Evolutionary conservation across 92 coral and sea anemone genomes (phyloP).

Genomic region (Micromussa lordhowensis): DNA sequence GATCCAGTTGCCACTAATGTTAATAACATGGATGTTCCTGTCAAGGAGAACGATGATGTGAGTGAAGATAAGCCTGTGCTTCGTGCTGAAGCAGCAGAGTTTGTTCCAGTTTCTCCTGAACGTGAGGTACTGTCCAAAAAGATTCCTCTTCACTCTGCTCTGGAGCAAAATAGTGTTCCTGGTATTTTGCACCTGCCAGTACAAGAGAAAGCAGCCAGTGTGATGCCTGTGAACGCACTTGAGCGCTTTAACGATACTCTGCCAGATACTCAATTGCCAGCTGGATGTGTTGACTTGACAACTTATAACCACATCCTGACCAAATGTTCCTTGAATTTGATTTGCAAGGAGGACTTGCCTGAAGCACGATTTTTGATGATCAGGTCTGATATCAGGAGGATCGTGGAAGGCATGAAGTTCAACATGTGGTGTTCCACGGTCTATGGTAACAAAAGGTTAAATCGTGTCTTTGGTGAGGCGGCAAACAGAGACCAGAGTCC

Average conservation of each 20-base stretch:
- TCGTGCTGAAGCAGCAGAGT: slow-evolving; percentile 38
- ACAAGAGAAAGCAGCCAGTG: not conserved
- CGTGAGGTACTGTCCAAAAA: not conserved
- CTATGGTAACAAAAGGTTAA: slow-evolving; percentile 9
- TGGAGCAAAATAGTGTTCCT: slow-evolving; percentile 2
- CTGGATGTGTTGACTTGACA: slow-evolving; percentile 39
- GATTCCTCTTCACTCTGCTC: not conserved
- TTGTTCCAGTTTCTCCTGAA: slow-evolving; percentile 30
- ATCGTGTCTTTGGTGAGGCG: slow-evolving; percentile 27
- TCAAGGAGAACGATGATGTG: not conserved
- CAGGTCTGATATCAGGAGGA: slow-evolving; percentile 33
- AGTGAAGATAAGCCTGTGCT: not conserved
- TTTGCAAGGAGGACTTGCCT: slow-evolving; percentile 4
- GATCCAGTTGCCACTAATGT: not conserved
- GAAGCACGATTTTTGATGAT: slow-evolving; percentile 55
- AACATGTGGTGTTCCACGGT: slow-evolving; percentile 38
- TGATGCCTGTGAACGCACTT: not conserved
- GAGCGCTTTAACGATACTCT: not conserved
- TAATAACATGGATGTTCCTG: not conserved
- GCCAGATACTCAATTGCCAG: not conserved
- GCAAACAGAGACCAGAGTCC: slow-evolving; percentile 17
- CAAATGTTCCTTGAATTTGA: slow-evolving; percentile 33
- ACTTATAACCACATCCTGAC: slow-evolving; percentile 38
- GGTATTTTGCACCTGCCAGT: slow-evolving; percentile 34
- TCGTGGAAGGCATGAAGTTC: slow-evolving; percentile 60